Base-by-base conservation (phyloP, 1,140 invertebrate genomes). In the Battus philenor region DNA sequence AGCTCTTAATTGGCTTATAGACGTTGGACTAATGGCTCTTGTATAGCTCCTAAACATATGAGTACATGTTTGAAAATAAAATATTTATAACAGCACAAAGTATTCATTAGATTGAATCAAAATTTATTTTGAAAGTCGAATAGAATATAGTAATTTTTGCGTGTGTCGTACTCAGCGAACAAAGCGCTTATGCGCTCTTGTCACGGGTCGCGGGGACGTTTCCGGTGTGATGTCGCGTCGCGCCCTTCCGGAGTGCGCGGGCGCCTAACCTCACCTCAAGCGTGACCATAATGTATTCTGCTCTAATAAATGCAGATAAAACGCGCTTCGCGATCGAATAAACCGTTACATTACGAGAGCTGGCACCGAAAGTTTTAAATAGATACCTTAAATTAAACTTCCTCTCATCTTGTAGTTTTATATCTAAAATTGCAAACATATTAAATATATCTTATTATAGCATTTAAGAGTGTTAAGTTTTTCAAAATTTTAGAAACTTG, bases 161-260 rank as follows among this genome's bases (percentile, higher is more conserved):
- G 75, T 78, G 74, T 71, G 57, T 39, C 31, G 47, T 50, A 61
- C 43, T 16, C 54, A 54, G 58, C 38, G 41, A 62, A 68, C 68
- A 62, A 63, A 59, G 54, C 59, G 59, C 66, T 66, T 78, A 54
- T 74, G 71, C 55, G 43, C 33, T 45, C 59, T 58, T 62, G 75
- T 81, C 70, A 70, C 68, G 72, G 66, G 70, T 66, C 59, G 62
- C 48, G 57, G 65, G 75, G 75, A 66, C 70, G 60, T 61, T 67
- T 72, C 73, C 75, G 77, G 65, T 60, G 56, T 57, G 57, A 30
- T 38, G 54, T 54, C 57, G 57, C 59, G 62, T 68, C 77, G 76
- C 74, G 64, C 80, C 77, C 77, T 81, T 81, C 77, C 80, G 77
- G 76, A 59, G 53, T 60, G 73, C 72, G 68, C 69, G 56, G 54